Evolutionary conservation across 2,888 invertebrate genomes (phyloP).

Genomic region (Rotaria magnacalcarata): DNA sequence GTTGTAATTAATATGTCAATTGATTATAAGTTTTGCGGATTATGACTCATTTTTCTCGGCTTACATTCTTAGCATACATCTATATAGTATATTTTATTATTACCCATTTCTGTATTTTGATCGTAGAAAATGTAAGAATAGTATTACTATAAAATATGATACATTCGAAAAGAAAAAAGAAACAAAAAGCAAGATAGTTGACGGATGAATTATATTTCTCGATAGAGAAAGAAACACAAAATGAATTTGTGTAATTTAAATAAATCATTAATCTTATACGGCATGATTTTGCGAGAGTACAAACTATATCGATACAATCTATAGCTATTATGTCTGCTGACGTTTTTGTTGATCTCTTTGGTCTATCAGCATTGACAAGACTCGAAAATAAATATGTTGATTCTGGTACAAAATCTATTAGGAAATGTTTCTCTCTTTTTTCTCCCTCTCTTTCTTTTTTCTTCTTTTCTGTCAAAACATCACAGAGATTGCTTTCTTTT

Average conservation of each 20-base stretch:
- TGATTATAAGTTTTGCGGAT: background rate
- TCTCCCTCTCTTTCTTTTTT: background rate
- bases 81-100: background rate
- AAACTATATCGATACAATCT: background rate
- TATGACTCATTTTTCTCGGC: background rate
- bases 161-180: background rate
- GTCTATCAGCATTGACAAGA: background rate
- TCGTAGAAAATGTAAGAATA: background rate
- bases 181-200: background rate
- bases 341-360: slow-evolving; percentile 1
- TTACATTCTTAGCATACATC: background rate
- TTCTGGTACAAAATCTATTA: background rate
- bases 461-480: background rate
- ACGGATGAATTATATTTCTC: background rate
- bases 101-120: background rate
- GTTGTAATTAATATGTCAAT: background rate
- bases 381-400: background rate
- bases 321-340: background rate
- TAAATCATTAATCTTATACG: background rate
- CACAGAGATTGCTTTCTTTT: background rate
- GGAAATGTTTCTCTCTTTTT: no score
- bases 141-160: background rate
- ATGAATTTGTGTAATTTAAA: background rate
- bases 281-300: background rate
- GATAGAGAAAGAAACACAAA: background rate